phyloP scores from a whole-genome alignment of 2,797 vertebrate species.

The Phoebastria nigripes region DNA sequence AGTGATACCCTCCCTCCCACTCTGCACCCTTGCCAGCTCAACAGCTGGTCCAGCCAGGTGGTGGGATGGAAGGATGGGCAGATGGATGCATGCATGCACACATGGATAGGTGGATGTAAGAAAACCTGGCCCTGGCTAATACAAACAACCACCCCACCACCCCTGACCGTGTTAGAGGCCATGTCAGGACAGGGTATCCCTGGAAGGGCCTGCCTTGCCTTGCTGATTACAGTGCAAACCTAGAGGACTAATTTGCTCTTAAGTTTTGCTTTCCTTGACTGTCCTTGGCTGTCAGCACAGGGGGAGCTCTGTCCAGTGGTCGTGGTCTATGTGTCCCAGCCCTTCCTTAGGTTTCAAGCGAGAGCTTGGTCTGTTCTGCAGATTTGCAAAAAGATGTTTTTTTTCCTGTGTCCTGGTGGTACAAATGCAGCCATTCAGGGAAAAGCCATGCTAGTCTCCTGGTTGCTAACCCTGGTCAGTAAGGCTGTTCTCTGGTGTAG shows the following conservation, averaged over 20 bases:
- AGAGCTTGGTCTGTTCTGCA: neutral
- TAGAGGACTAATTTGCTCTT: neutral
- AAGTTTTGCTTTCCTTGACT: neutral
- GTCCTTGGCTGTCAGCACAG: neutral
- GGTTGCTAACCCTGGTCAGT: neutral
- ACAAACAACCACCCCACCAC: neutral
- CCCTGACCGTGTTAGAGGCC: neutral
- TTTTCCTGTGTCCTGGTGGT: neutral
- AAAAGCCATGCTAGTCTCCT: neutral
- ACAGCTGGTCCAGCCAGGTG: accelerated
- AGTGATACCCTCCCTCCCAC: neutral
- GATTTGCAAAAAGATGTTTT: neutral
- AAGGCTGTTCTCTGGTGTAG: neutral
- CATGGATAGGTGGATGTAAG: neutral
- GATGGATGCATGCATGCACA: neutral
- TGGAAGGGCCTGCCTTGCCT: neutral
- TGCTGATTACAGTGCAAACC: neutral
- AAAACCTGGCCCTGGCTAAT: neutral
- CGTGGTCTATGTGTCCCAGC: neutral
- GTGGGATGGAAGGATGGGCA: neutral
- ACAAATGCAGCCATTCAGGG: neutral
- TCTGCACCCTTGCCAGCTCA: neutral
- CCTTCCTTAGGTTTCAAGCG: neutral
- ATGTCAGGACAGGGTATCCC: neutral
- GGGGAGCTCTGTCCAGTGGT: neutral